Evolutionary conservation across 2,113 vertebrate genomes (phyloP).

Genomic region (Elaphurus davidianus): DNA sequence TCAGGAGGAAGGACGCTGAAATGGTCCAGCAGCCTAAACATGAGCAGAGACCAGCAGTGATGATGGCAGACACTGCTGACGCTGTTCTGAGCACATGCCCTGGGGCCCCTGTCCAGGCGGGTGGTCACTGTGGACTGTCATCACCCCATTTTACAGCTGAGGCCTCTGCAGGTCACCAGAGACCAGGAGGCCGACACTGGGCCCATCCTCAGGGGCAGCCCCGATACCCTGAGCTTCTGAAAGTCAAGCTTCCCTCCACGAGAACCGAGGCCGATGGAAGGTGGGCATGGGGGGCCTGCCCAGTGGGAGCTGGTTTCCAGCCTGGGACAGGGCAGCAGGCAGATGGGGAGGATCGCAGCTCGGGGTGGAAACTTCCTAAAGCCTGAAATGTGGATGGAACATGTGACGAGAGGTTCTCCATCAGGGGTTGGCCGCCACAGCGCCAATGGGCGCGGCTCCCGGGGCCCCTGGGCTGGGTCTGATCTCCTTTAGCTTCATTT

Average conservation of each 20-base stretch:
- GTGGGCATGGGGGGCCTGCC: not conserved
- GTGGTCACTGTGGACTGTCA: fast-evolving
- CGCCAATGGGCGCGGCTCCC: fast-evolving
- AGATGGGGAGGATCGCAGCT: not conserved
- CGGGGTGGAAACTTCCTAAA: fast-evolving
- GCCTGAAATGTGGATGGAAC: fast-evolving
- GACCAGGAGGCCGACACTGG: too few relatives aligned
- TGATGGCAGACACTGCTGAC: fast-evolving
- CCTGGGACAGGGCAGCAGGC: fast-evolving
- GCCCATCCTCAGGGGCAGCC: not conserved
- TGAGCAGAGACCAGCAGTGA: fast-evolving
- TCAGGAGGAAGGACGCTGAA: fast-evolving
- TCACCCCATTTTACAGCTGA: not conserved
- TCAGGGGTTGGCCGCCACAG: fast-evolving
- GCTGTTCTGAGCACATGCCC: fast-evolving
- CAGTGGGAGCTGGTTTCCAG: too few relatives aligned
- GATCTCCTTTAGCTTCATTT: fast-evolving
- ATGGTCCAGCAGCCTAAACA: not conserved
- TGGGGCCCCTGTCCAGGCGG: fast-evolving
- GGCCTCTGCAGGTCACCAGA: not conserved
- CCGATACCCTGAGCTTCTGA: not conserved
- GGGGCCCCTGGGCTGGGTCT: fast-evolving
- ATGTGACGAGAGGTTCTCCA: fast-evolving
- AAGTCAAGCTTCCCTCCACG: not conserved
- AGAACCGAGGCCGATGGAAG: too few relatives aligned